Base-by-base conservation (phyloP, 2,888 invertebrate species). In the Lissonota sp. region DNA sequence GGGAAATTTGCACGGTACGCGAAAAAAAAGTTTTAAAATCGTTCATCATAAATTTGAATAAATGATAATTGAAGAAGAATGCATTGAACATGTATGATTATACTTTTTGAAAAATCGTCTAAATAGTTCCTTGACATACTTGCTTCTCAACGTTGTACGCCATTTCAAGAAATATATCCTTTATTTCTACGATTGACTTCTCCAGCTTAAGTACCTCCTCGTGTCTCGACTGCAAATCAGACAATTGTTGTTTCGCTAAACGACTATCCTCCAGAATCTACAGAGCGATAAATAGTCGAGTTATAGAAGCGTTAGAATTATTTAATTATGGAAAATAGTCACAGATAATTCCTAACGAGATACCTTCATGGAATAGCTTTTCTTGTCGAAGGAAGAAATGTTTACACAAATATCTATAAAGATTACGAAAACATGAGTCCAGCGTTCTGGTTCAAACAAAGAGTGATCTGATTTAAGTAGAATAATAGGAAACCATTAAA, bases 131-230 rank as follows among this genome's bases (percentile, higher is more conserved):
- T 55, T 10, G 57, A 86, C 79, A 87, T 92, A 95, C 96, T 94
- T 96, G 96, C 89, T 94, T 94, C 88, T 97, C 97, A 40, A 98
- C 95, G 69, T 97, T 93, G 92, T 96, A 95, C 57, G 97, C 96
- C 93, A 98, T 96, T 92, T 98, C 96, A 89, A 95, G 93, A 93
- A 98, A 98, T 93, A 98, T 95, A 90, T 97, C 97, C 87, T 95
- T 94, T 76, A 98, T 94, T 90, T 97, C 97, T 57, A 93, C 92
- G 86, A 98, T 95, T 88, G 97, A 95, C 87, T 94, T 95, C 93
- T 98, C 98, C 82, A 98, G 94, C 91, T 97, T 96, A 85, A 96
- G 92, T 85, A 98, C 94, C 93, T 98, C 97, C 86, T 95, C 95
- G 92, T 97, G 97, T 70, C 98, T 94, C 84, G 95, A 95, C 93